Percentiles rank a stretch among this genome's conserved stretches.
These are phyloP conservation scores for Pelobates fuscus DNA, from an alignment of 2,113 vertebrate genomes.

Conservation along the genomic window DNA sequence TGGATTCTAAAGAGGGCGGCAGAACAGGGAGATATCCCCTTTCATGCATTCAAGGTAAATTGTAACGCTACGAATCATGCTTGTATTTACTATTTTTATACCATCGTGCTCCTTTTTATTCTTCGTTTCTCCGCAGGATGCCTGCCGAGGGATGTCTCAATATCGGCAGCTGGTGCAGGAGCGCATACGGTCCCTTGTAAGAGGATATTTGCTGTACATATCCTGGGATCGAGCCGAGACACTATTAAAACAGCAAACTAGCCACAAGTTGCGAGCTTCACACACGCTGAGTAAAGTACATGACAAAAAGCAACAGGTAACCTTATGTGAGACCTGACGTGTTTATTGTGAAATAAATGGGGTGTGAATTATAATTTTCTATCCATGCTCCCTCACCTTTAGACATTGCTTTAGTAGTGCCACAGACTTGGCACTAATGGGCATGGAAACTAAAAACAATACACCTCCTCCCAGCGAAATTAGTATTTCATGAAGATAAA, in stretches of 20 bases:
- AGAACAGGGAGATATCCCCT: background rate
- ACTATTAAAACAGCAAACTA: background rate
- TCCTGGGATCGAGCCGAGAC: constrained; percentile 20
- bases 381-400: too few relatives aligned
- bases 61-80: background rate
- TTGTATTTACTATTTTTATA: background rate
- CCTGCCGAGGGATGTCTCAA: constrained; percentile 6
- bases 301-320: constrained; percentile 18
- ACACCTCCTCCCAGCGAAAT: too few relatives aligned
- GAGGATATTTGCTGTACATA: constrained; percentile 16
- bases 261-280: background rate
- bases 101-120: background rate
- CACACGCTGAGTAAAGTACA: background rate
- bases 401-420: too few relatives aligned
- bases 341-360: too few relatives aligned
- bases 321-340: background rate
- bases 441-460: too few relatives aligned
- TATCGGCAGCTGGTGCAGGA: constrained; percentile 13
- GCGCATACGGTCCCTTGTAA: background rate
- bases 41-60: background rate
- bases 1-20: background rate
- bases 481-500: too few relatives aligned
- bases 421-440: too few relatives aligned
- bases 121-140: background rate
- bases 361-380: too few relatives aligned